phyloP scores from a whole-genome alignment of 2,113 vertebrate species.

The Regulus satrapa region DNA sequence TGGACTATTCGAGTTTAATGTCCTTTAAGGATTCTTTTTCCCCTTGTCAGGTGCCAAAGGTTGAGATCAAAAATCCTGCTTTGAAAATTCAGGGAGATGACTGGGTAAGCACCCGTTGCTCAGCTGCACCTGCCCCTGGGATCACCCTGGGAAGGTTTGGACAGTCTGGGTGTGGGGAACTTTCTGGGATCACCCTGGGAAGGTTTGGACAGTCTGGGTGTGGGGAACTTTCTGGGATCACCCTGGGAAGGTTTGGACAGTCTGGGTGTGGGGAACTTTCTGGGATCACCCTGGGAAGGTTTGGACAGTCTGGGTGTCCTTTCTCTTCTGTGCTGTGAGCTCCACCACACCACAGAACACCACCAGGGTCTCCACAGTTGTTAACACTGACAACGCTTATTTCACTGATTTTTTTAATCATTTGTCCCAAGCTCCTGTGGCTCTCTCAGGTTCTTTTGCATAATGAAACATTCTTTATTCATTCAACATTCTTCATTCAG shows the following conservation, averaged over 20 bases:
- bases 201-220: neutral
- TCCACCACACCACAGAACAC: neutral
- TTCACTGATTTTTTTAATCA: neutral
- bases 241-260: neutral
- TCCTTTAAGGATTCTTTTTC: neutral
- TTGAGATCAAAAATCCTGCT: neutral
- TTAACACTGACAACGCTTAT: neutral
- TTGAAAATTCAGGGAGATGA: neutral
- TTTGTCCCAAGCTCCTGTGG: neutral
- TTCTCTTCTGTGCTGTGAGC: neutral
- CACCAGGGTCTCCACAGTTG: fast-evolving
- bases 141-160: neutral
- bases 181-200: too few relatives aligned
- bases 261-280: neutral
- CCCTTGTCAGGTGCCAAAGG: neutral
- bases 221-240: too few relatives aligned
- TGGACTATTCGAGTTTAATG: neutral
- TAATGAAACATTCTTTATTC: neutral
- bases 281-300: neutral
- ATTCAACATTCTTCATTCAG: too few relatives aligned
- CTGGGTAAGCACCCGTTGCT: neutral
- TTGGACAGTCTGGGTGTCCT: neutral
- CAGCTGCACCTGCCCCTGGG: neutral
- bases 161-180: neutral
- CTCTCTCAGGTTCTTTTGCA: neutral